Conservation (phyloP, 2,113 vertebrate species). For the Meriones unguiculatus region DNA sequence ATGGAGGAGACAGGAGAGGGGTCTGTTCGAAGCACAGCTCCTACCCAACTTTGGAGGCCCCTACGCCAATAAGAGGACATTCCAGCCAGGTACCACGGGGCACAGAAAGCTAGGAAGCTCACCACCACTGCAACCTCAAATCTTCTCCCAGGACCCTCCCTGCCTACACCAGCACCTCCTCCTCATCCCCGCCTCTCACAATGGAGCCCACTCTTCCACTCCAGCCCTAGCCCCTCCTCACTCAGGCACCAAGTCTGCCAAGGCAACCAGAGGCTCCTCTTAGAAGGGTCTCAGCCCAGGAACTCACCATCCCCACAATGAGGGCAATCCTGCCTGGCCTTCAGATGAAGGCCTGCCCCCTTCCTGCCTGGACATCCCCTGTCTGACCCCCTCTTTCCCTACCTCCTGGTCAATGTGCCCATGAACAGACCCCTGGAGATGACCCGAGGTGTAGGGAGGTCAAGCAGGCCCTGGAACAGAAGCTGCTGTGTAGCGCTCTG, state of each 20-base stretch:
- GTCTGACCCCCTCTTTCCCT: neutral
- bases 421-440: neutral
- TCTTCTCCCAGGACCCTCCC: neutral
- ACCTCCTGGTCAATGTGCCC: too few relatives aligned
- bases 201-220: neutral
- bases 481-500: neutral
- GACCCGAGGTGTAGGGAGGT: neutral
- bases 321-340: neutral
- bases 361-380: neutral
- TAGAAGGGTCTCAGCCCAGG: neutral
- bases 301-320: neutral
- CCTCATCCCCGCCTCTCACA: too few relatives aligned
- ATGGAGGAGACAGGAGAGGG: conserved; percentile 62
- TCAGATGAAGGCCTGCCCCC: neutral
- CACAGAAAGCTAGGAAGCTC: neutral
- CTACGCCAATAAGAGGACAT: neutral
- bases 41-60: neutral
- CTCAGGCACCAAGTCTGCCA: neutral
- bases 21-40: neutral
- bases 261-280: neutral
- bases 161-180: neutral
- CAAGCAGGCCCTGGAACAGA: neutral
- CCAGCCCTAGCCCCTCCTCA: neutral
- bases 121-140: neutral
- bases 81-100: neutral